Percentiles rank a stretch among this genome's conserved stretches.
Evolutionary conservation across 2,113 vertebrate species (phyloP).

Genomic region (Syngnathus floridae): DNA sequence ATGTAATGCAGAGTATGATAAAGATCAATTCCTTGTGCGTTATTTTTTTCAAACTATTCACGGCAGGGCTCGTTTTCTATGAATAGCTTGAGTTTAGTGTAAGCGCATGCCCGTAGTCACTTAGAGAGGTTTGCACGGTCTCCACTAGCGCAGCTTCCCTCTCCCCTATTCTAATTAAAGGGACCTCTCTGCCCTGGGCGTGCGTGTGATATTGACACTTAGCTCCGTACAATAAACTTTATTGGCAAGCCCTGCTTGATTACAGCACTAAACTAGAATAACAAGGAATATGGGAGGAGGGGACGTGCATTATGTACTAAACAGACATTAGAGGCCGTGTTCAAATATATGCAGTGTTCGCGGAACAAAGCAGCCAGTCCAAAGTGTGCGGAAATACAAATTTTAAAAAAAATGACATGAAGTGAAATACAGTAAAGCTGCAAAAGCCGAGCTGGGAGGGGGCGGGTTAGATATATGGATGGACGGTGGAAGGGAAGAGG

Average conservation of each 20-base stretch:
- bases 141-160: conserved; percentile 61
- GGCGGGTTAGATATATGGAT: conserved; percentile 56
- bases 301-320: conserved; percentile 68
- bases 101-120: conserved; percentile 19
- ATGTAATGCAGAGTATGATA: background rate
- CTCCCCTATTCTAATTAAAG: conserved; percentile 98
- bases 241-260: conserved; percentile 99
- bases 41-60: background rate
- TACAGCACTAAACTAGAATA: conserved; percentile 92
- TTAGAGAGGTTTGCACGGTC: conserved; percentile 1
- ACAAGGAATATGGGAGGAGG: conserved; percentile 87
- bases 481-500: conserved; percentile 55
- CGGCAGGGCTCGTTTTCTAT: background rate
- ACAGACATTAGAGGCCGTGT: conserved; percentile 57
- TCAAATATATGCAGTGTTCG: conserved; percentile 52
- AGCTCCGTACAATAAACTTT: conserved; percentile 98
- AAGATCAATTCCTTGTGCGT: background rate
- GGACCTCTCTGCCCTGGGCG: conserved; percentile 83
- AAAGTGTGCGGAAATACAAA: conserved; percentile 27
- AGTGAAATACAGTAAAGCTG: conserved; percentile 40
- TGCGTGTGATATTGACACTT: conserved; percentile 98
- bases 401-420: conserved; percentile 27
- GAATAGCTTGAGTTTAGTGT: background rate
- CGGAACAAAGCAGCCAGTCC: conserved; percentile 15
- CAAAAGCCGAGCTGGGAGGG: conserved; percentile 42